Percentiles rank a stretch among this genome's conserved stretches.
Evolutionary conservation across 2,113 vertebrate genomes (phyloP).

Genomic region (Hippocampus guttulatus): DNA sequence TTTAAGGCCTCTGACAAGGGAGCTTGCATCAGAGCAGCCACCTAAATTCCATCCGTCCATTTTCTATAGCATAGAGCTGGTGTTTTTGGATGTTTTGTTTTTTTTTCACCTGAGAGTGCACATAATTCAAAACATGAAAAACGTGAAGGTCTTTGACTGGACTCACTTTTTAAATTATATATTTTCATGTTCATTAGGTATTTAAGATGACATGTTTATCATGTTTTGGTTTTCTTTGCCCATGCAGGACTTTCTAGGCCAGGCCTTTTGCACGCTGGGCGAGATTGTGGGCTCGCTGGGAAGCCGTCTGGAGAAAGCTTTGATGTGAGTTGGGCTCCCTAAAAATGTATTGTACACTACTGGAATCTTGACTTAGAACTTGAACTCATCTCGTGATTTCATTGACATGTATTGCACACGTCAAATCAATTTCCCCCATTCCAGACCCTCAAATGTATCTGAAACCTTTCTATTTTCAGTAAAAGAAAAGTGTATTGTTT

Average conservation of each 20-base stretch:
- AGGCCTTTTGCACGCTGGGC: conserved; percentile 91
- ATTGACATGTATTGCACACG: too few species aligned
- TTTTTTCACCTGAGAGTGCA: too few species aligned
- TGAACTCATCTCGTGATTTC: too few species aligned
- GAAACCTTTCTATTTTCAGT: too few species aligned
- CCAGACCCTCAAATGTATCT: too few species aligned
- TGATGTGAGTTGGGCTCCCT: conserved; percentile 79
- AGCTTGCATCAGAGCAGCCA: neutral
- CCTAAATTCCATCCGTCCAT: neutral
- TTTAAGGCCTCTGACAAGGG: neutral
- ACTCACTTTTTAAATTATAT: neutral
- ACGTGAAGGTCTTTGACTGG: neutral
- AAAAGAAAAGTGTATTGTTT: too few species aligned
- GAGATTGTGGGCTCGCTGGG: conserved; percentile 93
- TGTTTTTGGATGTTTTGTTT: too few species aligned
- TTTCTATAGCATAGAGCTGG: neutral
- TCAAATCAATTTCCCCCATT: too few species aligned
- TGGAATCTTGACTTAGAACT: neutral
- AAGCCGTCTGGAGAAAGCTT: conserved; percentile 86
- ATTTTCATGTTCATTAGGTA: neutral
- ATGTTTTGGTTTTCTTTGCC: conserved; percentile 16
- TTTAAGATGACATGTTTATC: neutral
- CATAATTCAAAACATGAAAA: too few species aligned
- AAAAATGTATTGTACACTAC: neutral
- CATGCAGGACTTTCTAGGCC: conserved; percentile 91